Conservation (phyloP, 2,113 vertebrate genomes). For the Onychostruthus taczanowskii region DNA sequence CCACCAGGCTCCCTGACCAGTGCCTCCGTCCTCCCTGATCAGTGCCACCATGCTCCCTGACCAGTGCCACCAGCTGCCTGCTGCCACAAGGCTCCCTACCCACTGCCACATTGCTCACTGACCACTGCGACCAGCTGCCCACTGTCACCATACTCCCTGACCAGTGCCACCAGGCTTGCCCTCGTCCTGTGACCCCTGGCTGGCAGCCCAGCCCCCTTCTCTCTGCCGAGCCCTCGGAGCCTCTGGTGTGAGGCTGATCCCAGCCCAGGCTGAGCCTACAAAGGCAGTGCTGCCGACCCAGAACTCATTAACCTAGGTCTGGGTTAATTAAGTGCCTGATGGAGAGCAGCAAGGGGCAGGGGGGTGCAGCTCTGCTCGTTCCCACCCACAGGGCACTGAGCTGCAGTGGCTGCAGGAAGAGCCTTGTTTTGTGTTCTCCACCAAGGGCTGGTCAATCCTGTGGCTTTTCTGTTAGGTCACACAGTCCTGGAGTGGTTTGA, state of each 20-base stretch:
- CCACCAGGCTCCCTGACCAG: neutral
- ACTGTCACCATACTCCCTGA: neutral
- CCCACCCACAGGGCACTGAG: fast-evolving
- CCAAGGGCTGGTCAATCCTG: fast-evolving
- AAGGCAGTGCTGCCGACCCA: neutral
- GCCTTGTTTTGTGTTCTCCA: neutral
- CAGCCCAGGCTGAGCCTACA: neutral
- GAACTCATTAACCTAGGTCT: neutral
- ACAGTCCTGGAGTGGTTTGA: neutral
- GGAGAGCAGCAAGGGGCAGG: neutral
- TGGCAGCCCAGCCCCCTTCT: neutral
- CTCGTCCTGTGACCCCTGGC: fast-evolving
- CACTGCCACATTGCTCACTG: no score
- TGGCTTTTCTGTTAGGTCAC: neutral
- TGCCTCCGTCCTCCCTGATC: no score
- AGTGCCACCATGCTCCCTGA: no score
- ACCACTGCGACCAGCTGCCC: neutral
- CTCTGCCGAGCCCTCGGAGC: neutral
- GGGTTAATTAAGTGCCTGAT: neutral
- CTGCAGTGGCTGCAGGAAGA: neutral
- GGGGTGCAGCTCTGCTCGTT: neutral
- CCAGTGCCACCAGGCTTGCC: fast-evolving
- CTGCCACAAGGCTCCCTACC: no score
- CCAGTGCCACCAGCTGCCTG: no score
- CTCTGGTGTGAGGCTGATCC: neutral